phyloP scores from a whole-genome alignment of 2,888 invertebrate genomes.

The Drosophila robusta region DNA sequence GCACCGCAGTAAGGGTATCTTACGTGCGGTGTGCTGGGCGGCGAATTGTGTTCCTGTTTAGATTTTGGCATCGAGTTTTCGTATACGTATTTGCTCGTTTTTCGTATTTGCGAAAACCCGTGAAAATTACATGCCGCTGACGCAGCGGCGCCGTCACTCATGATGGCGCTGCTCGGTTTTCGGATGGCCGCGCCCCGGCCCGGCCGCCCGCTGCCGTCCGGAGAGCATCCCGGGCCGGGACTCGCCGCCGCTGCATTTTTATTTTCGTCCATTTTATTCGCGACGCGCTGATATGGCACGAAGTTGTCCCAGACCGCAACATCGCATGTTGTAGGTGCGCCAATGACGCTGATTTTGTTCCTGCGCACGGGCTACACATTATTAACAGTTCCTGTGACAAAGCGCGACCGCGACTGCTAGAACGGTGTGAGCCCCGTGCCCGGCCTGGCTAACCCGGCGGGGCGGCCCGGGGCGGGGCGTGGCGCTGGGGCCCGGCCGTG shows the following conservation, averaged over 20 bases:
- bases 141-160: conserved; percentile 74
- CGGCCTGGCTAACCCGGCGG: conserved; percentile 7
- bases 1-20: conserved; percentile 26
- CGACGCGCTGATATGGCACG: conserved; percentile 77
- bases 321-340: conserved; percentile 83
- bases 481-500: not conserved
- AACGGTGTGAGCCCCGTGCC: conserved; percentile 5
- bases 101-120: conserved; percentile 72
- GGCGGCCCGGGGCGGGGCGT: not conserved
- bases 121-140: conserved; percentile 76
- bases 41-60: conserved; percentile 48
- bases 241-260: conserved; percentile 27
- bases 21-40: not conserved
- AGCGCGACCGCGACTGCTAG: conserved; percentile 48
- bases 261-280: conserved; percentile 64
- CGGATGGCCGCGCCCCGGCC: conserved; percentile 13
- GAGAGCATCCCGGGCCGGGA: conserved; percentile 6
- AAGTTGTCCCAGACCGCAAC: conserved; percentile 80
- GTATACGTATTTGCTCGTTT: conserved; percentile 56
- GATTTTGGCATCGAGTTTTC: conserved; percentile 53
- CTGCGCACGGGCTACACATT: conserved; percentile 74
- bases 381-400: conserved; percentile 81
- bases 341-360: conserved; percentile 83
- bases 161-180: conserved; percentile 56
- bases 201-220: not conserved